Evolutionary conservation across 2,113 vertebrate species (phyloP).

Genomic region (Phocoena sinus): DNA sequence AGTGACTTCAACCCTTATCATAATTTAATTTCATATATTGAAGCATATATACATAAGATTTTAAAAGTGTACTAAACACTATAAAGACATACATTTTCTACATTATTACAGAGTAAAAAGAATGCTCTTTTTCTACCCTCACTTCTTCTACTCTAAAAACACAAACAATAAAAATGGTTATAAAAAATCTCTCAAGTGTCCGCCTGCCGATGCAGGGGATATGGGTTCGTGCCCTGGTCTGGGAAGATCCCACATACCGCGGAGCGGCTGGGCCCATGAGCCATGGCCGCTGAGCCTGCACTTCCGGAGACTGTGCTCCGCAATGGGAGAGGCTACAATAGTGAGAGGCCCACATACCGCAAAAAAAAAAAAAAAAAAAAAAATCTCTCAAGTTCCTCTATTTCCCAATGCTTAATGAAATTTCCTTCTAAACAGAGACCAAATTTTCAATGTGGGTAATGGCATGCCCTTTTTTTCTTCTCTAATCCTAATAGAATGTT

Average conservation of each 20-base stretch:
- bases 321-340: too few relatives aligned
- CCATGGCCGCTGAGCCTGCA: too few relatives aligned
- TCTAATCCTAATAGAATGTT: background rate
- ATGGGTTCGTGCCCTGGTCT: too few relatives aligned
- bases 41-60: background rate
- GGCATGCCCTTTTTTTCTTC: background rate
- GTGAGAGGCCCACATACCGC: too few relatives aligned
- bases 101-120: slow-evolving; percentile 11
- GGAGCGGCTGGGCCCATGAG: too few relatives aligned
- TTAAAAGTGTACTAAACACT: background rate
- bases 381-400: background rate
- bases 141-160: background rate
- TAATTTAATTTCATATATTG: background rate
- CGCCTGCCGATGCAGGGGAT: too few relatives aligned
- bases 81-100: background rate
- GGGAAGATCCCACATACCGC: too few relatives aligned
- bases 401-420: slow-evolving; percentile 18
- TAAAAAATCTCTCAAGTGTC: background rate
- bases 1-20: background rate
- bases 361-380: background rate
- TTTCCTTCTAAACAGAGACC: slow-evolving; percentile 12
- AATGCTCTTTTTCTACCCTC: background rate
- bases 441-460: background rate
- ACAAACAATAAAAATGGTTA: background rate
- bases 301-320: too few relatives aligned